Percentiles rank a stretch among this genome's conserved stretches.
Conservation (phyloP, 23 tunicate species). For the Styela plicata region DNA sequence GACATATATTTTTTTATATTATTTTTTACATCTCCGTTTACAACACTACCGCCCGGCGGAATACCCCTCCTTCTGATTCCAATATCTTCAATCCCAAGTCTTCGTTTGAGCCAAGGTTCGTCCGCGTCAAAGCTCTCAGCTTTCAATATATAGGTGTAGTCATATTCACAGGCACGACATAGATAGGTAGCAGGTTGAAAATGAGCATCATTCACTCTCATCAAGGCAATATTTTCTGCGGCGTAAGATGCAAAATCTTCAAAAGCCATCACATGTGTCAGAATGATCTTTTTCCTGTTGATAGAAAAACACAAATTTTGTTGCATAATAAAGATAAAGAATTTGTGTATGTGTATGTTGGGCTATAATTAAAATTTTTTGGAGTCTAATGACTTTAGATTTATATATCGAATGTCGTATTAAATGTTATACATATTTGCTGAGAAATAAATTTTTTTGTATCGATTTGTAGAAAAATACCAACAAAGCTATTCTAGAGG, state of each 20-base stretch:
- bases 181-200: slow-evolving; percentile 6
- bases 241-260: slow-evolving; percentile 19
- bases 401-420: too few species aligned
- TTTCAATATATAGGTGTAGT: slow-evolving; percentile 18
- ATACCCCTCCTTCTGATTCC: neutral
- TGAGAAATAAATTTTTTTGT: too few species aligned
- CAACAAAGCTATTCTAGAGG: too few species aligned
- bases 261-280: slow-evolving; percentile 7
- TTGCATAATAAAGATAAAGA: too few species aligned
- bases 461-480: too few species aligned
- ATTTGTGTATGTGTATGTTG: too few species aligned
- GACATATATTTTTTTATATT: slow-evolving; percentile 28
- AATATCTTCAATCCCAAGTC: slow-evolving; percentile 11
- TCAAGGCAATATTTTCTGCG: neutral
- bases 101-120: slow-evolving; percentile 9
- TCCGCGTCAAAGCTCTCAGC: slow-evolving; percentile 29
- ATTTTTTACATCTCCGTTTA: slow-evolving; percentile 6
- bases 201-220: neutral
- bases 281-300: slow-evolving; percentile 1
- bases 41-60: slow-evolving; percentile 29
- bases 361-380: too few species aligned
- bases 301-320: too few species aligned
- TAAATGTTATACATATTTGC: too few species aligned
- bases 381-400: too few species aligned
- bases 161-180: slow-evolving; percentile 11